Evolutionary conservation across 1,140 invertebrate genomes (phyloP).

Genomic region (Chironomus tepperi): DNA sequence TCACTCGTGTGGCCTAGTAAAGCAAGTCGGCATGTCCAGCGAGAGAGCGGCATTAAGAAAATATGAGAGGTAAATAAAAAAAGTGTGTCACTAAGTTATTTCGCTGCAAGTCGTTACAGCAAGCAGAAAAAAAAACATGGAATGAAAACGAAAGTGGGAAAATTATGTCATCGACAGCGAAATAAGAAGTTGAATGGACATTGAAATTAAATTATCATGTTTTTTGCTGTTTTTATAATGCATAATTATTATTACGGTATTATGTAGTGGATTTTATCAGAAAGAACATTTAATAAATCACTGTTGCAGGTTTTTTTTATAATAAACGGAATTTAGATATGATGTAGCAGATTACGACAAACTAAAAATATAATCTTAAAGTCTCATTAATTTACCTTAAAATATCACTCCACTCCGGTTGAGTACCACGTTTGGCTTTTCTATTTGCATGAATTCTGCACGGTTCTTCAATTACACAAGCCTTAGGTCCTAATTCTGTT

Average conservation of each 20-base stretch:
- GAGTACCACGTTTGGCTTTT: conserved; percentile 34
- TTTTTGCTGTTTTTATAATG: not conserved
- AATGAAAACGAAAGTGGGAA: conserved; percentile 7
- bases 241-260: not conserved
- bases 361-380: too few relatives aligned
- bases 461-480: conserved; percentile 57
- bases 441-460: conserved; percentile 52
- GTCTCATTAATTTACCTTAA: conserved; percentile 46
- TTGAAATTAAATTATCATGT: not conserved
- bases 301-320: too few relatives aligned
- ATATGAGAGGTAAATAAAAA: not conserved
- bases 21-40: not conserved
- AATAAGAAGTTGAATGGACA: conserved; percentile 8
- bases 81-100: not conserved
- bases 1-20: not conserved
- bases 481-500: conserved; percentile 51
- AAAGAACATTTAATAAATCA: too few relatives aligned
- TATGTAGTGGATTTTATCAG: too few relatives aligned
- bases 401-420: conserved; percentile 49
- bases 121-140: not conserved
- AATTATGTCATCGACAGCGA: not conserved
- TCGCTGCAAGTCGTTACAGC: not conserved
- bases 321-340: too few relatives aligned
- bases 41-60: not conserved
- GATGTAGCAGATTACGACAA: too few relatives aligned